Conservation (phyloP, 2,888 invertebrate genomes). For the Clistopyga incitator region DNA sequence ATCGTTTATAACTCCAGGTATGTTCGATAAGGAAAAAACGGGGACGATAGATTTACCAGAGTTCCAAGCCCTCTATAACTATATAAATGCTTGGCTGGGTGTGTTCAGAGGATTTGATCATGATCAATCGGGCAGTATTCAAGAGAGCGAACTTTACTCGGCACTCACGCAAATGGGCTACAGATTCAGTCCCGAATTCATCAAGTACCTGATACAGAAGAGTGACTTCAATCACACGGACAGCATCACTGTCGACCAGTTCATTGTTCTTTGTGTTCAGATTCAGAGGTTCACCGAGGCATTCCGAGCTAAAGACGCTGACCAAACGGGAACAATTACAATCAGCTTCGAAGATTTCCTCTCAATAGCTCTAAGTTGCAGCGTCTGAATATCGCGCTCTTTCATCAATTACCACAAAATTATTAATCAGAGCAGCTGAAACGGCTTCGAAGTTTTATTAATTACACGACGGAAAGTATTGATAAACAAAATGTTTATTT, state of each 20-base stretch:
- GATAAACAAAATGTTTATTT: constrained; percentile 32
- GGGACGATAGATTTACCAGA: constrained; percentile 94
- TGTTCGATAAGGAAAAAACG: constrained; percentile 94
- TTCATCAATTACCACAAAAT: not conserved
- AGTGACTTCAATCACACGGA: constrained; percentile 88
- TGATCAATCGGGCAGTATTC: constrained; percentile 94
- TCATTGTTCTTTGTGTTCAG: constrained; percentile 95
- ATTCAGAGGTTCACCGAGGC: constrained; percentile 94
- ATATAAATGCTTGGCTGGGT: constrained; percentile 95
- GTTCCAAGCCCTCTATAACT: constrained; percentile 94
- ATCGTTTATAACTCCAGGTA: constrained; percentile 86
- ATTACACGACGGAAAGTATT: constrained; percentile 25
- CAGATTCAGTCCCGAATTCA: constrained; percentile 91
- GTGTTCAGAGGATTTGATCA: constrained; percentile 94
- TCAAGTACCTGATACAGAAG: constrained; percentile 89
- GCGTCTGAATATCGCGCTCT: constrained; percentile 83
- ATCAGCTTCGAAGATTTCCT: constrained; percentile 97
- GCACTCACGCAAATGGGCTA: constrained; percentile 96
- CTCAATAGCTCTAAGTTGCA: constrained; percentile 91
- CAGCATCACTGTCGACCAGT: constrained; percentile 92
- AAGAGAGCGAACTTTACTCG: constrained; percentile 90
- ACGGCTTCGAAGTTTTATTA: constrained; percentile 9
- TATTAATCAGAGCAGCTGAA: not conserved
- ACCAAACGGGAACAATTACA: constrained; percentile 92
- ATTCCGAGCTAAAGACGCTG: constrained; percentile 91